A percentile compares a stretch with the other conserved stretches of the same genome.
Conservation (phyloP, 2,797 vertebrate genomes). For the Percopsis omiscomaycus region DNA sequence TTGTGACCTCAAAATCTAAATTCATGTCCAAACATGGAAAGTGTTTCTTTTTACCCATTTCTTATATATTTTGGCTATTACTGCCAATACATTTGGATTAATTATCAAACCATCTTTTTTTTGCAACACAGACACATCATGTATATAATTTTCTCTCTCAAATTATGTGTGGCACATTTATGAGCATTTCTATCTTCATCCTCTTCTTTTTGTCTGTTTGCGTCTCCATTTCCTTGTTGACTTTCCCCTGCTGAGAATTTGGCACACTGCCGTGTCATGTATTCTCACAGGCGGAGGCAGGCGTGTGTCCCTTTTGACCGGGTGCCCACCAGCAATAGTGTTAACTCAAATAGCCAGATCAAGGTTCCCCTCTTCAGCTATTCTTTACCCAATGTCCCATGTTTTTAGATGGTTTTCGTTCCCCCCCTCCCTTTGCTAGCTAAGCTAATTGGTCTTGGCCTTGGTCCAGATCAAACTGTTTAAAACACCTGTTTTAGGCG, state of each 20-base stretch:
- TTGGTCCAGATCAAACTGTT: slow-evolving; percentile 31
- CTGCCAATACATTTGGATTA: too few species aligned
- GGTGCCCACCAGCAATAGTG: slow-evolving; percentile 33
- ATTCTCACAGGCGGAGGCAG: slow-evolving; percentile 21
- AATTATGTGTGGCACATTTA: too few species aligned
- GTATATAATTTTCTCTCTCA: too few species aligned
- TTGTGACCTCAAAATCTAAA: too few species aligned
- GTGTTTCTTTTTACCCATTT: too few species aligned
- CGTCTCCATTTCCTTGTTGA: slow-evolving; percentile 29
- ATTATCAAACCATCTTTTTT: too few species aligned
- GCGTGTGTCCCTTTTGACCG: slow-evolving; percentile 35
- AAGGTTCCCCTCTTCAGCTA: slow-evolving; percentile 21
- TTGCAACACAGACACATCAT: too few species aligned
- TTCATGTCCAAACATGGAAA: too few species aligned
- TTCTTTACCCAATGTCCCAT: slow-evolving; percentile 19
- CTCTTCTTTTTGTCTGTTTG: slow-evolving; percentile 2
- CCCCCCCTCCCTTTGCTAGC: not conserved
- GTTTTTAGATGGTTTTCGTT: not conserved
- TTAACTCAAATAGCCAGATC: slow-evolving; percentile 35
- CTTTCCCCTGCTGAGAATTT: slow-evolving; percentile 40
- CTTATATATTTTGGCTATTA: too few species aligned
- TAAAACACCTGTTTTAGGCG: slow-evolving; percentile 17
- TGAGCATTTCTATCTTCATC: not conserved
- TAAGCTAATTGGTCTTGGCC: slow-evolving; percentile 52
- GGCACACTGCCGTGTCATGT: slow-evolving; percentile 1